phyloP scores from a whole-genome alignment of 2,888 invertebrate species.

The Ectemnius lituratus region DNA sequence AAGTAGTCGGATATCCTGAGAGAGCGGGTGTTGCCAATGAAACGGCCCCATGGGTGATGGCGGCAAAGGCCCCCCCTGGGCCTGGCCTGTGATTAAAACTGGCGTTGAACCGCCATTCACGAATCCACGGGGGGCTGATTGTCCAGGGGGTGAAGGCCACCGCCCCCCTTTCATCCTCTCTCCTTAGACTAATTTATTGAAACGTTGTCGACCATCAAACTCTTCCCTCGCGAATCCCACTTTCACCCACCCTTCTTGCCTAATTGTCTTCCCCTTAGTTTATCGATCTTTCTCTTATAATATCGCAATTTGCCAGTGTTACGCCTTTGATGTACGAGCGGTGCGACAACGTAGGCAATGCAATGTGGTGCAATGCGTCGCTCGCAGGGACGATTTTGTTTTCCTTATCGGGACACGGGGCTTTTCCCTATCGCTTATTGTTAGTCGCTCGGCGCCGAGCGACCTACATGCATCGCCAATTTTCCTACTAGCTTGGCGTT shows the following conservation, averaged over 20 bases:
- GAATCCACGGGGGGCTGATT: constrained; percentile 76
- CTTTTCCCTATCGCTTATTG: constrained; percentile 70
- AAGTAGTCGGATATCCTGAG: constrained; percentile 63
- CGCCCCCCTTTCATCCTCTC: constrained; percentile 45
- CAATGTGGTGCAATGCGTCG: constrained; percentile 7
- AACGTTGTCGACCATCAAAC: constrained; percentile 60
- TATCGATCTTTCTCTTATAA: background rate
- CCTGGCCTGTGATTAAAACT: constrained; percentile 75
- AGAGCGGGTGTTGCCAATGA: constrained; percentile 68
- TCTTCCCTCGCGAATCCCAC: constrained; percentile 18
- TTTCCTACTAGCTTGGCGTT: constrained; percentile 41
- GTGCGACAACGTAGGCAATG: background rate
- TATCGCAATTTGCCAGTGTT: background rate
- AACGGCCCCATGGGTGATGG: constrained; percentile 67
- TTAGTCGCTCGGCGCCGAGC: constrained; percentile 55
- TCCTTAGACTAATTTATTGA: constrained; percentile 74
- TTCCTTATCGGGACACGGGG: constrained; percentile 60
- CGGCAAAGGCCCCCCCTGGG: constrained; percentile 54
- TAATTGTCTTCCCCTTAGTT: background rate
- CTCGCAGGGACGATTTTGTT: constrained; percentile 37
- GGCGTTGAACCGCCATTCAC: constrained; percentile 65
- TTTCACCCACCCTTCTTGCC: constrained; percentile 11
- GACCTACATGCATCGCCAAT: constrained; percentile 73
- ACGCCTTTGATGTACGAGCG: background rate
- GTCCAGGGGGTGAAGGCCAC: constrained; percentile 63